These are phyloP conservation scores for Macroramphosus scolopax DNA, from an alignment of 2,797 vertebrate genomes.

Conservation along the genomic window DNA sequence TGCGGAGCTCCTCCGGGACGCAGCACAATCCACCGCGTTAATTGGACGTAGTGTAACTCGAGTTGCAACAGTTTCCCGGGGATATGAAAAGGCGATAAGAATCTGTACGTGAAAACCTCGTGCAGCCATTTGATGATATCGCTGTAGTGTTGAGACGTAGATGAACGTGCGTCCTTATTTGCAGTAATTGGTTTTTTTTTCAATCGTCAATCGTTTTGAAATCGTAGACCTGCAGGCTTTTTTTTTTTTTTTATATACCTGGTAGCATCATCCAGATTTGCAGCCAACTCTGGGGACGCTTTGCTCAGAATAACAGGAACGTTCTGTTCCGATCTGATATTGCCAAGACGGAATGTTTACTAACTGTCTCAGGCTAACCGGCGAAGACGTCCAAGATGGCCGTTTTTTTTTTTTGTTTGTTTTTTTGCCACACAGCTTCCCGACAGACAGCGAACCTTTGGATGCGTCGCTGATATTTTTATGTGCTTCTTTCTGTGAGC, in stretches of 20 bases:
- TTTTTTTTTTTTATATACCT: too few species aligned
- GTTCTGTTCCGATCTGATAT: constrained; percentile 11
- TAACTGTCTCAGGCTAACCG: constrained; percentile 11
- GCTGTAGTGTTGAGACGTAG: too few species aligned
- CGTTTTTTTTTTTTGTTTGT: constrained; percentile 19
- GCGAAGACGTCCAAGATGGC: constrained; percentile 23
- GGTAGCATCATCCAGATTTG: too few species aligned
- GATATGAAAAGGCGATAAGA: too few species aligned
- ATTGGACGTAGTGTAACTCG: neutral
- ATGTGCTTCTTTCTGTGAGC: constrained; percentile 22
- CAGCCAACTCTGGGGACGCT: neutral
- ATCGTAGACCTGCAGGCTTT: too few species aligned
- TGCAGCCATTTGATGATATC: too few species aligned
- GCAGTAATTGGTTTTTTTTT: too few species aligned
- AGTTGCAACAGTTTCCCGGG: neutral
- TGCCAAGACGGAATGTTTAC: constrained; percentile 15
- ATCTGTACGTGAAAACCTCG: too few species aligned
- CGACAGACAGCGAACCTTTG: constrained; percentile 40
- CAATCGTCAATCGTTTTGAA: too few species aligned
- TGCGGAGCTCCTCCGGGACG: constrained; percentile 5
- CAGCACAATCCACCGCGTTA: constrained; percentile 1
- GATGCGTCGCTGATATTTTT: constrained; percentile 52
- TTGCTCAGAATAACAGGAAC: neutral
- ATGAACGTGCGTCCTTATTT: too few species aligned
- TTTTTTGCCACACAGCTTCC: constrained; percentile 20